Percentiles rank a stretch among this genome's conserved stretches.
Conservation (phyloP, 2,797 vertebrate species). For the Silurus aristotelis region DNA sequence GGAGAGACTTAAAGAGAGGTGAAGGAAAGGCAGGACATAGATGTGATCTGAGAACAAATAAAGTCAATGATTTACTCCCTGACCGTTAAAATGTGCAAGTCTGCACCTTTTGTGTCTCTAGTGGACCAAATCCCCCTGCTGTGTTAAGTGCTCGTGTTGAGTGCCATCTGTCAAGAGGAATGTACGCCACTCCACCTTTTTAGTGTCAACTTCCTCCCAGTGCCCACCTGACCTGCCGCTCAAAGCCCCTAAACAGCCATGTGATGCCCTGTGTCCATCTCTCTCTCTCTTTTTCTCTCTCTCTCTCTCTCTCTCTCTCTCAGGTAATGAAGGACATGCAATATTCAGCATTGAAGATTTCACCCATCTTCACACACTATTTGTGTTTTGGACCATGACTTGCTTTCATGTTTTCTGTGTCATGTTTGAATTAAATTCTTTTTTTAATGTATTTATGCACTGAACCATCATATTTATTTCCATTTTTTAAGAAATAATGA, state of each 20-base stretch:
- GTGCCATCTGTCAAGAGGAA: slow-evolving; percentile 33
- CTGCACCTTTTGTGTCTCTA: slow-evolving; percentile 13
- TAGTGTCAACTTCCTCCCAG: slow-evolving; percentile 34
- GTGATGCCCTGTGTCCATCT: not conserved
- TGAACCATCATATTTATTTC: slow-evolving; percentile 36
- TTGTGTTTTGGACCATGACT: slow-evolving; percentile 3
- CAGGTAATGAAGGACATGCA: slow-evolving; percentile 42
- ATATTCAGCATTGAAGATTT: slow-evolving; percentile 13
- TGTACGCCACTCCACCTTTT: slow-evolving; percentile 25
- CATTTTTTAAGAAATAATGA: slow-evolving; percentile 1
- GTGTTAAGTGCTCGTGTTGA: slow-evolving; percentile 37
- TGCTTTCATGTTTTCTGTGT: slow-evolving; percentile 17
- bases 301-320: slow-evolving; percentile 10
- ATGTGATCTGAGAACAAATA: slow-evolving; percentile 4
- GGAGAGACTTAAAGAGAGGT: not conserved
- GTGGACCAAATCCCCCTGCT: slow-evolving; percentile 37
- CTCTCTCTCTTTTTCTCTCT: not conserved
- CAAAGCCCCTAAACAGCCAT: slow-evolving; percentile 20
- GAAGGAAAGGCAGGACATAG: slow-evolving; percentile 10
- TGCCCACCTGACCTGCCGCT: slow-evolving; percentile 40
- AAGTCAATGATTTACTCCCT: slow-evolving; percentile 44
- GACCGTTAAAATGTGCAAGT: not conserved
- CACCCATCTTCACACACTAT: slow-evolving; percentile 13
- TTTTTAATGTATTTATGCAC: slow-evolving; percentile 43
- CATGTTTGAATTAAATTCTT: not conserved